Base-by-base conservation (phyloP, 2,797 vertebrate genomes). In the Schizopygopsis pylzovi region DNA sequence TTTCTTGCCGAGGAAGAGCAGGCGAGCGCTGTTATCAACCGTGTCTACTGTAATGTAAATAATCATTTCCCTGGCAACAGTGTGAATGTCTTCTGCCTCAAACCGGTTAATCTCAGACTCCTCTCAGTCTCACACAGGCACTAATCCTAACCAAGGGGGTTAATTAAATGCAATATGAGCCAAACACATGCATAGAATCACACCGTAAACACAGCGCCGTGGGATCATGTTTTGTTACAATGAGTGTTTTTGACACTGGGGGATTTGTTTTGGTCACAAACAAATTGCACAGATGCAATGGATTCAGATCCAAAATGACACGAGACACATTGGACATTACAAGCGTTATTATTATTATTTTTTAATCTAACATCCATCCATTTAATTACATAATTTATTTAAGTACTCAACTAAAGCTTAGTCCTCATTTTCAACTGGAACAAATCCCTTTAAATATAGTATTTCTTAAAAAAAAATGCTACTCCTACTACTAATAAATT, bases 1-100 rank as follows among this genome's bases (percentile, higher is more conserved):
- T 65, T 65, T 85, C 70, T 65, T 28, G 15, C 2, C 0, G 43
- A 86, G 65, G 80, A 80, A 87, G 78, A 45, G 20, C 83, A 73
- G 37, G 15, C 81, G 13, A 79, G 82, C 52, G 52, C 86, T 86
- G 81, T 85, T 90, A 86, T 90, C 71, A 89, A 81, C 25, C 56
- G 77, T 59, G 81, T 84, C 75, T 82, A 82, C 73, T 87, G 78
- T 88, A 90, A 88, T 88, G 87, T 88, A 88, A 87, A 90, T 90
- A 86, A 87, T 85, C 25, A 88, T 88, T 88, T 86, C 82, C 89
- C 76, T 83, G 43, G 87, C 83, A 85, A 78, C 75, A 63, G 54
- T 43, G 68, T 63, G 79, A 82, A 82, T 75, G 87, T 75, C 77
- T 70, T 81, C 56, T 73, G 77, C 81, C 33, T 86, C 70, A 83